Evolutionary conservation across 2,888 invertebrate genomes (phyloP), one percentile per base, ranked within the genome.

Genomic region (Lycaena phlaeas): DNA sequence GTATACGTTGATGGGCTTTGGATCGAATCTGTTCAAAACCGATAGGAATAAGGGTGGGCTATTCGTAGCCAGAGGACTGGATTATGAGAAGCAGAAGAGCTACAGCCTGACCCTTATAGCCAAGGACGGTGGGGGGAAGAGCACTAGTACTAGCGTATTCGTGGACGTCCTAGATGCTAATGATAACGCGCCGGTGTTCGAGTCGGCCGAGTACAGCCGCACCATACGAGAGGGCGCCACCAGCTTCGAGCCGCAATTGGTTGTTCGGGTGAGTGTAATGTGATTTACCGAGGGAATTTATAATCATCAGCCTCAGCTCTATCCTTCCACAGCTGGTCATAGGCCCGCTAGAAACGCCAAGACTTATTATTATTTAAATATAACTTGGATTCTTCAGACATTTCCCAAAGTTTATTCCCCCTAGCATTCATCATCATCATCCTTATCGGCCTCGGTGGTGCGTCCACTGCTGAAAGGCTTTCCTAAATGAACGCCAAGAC

Each of bases 91-190:
- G 7, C 92, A 93, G 52, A 91, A 90, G 52, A 90, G 90, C 43
- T 95, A 92, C 50, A 92, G 92, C 43, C 68, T 95, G 42, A 93
- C 92, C 0, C 85, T 93, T 39, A 91, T 92, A 47, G 95, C 94
- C 0, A 88, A 86, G 47, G 95, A 96, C 61, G 93, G 93, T 0
- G 94, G 95, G 0, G 92, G 91, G 0, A 87, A 88, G 50, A 87
- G 90, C 9, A 87, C 91, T 0, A 89, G 91, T 17, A 89, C 90
- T 0, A 91, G 91, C 64, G 75, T 93, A 26, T 87, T 89, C 37
- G 86, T 94, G 9, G 90, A 91, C 49, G 84, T 94, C 0, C 61
- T 89, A 3, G 94, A 94, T 56, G 87, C 92, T 0, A 94, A 94
- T 53, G 94, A 94, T 56, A 93, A 94, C 53, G 78, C 88, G 15